Evolutionary conservation across 2,797 vertebrate genomes (phyloP), one percentile per base, ranked within the genome.

Genomic region (Acropternis orthonyx): DNA sequence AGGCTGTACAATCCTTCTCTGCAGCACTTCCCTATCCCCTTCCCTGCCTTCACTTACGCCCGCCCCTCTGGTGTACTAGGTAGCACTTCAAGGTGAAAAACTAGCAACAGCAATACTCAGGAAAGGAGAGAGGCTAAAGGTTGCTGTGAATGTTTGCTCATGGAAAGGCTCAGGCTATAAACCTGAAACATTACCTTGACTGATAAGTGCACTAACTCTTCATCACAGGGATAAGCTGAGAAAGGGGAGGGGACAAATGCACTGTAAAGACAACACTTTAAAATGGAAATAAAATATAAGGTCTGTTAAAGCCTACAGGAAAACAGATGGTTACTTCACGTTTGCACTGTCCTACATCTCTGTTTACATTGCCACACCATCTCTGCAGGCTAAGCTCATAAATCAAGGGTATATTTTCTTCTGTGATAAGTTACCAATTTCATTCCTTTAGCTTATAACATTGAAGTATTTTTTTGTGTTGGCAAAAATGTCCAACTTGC

Each of bases 111-210:
- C 89, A 91, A 83, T 96, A 90, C 56, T 92, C 79, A 83, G 91
- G 89, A 94, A 94, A 93, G 87, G 82, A 91, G 95, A 97, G 91
- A 96, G 98, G 94, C 93, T 97, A 98, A 98, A 98, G 98, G 97
- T 98, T 97, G 96, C 87, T 96, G 85, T 56, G 90, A 94, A 80
- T 98, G 96, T 98, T 98, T 98, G 96, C 93, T 89, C 34, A 97
- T 82, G 93, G 96, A 97, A 97, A 97, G 96, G 96, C 96, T 94
- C 89, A 92, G 93, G 96, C 89, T 95, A 85, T 98, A 98, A 98
- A 97, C 97, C 82, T 52, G 72, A 84, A 94, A 93, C 85, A 97
- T 96, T 97, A 95, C 93, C 85, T 97, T 93, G 46, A 69, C 94
- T 97, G 97, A 97, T 97, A 98, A 97, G 95, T 93, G 90, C 63